These are phyloP conservation scores for Chelonus insularis DNA, from an alignment of 1,140 invertebrate species.

Conservation along the genomic window DNA sequence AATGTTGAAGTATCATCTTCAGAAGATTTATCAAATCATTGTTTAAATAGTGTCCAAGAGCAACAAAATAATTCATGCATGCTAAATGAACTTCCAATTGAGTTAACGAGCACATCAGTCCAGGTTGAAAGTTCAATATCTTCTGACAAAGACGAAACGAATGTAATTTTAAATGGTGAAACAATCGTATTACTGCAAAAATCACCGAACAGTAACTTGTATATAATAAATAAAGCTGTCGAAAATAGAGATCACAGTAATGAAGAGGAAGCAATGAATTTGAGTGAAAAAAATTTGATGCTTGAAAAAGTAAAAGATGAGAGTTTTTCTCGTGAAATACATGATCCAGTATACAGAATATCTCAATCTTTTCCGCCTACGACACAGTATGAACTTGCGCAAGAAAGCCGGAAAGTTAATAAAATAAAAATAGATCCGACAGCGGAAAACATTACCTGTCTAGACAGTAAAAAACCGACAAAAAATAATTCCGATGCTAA, in stretches of 20 bases:
- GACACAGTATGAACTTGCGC: not conserved
- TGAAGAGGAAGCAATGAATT: constrained; percentile 31
- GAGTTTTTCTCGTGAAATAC: constrained; percentile 17
- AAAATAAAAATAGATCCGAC: constrained; percentile 2
- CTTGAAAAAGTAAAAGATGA: constrained; percentile 5
- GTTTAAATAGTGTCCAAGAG: constrained; percentile 1
- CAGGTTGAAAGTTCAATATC: constrained; percentile 31
- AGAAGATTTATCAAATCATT: constrained; percentile 26
- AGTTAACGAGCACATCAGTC: not conserved
- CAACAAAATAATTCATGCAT: not conserved
- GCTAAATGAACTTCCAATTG: not conserved
- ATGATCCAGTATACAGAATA: constrained; percentile 15
- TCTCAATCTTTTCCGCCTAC: not conserved
- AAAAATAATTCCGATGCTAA: constrained; percentile 26
- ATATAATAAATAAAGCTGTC: constrained; percentile 56
- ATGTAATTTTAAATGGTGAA: constrained; percentile 56
- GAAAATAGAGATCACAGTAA: constrained; percentile 43
- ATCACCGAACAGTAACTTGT: constrained; percentile 57
- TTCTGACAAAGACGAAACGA: constrained; percentile 45
- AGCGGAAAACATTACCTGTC: not conserved
- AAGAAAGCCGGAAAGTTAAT: not conserved
- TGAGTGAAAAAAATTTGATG: constrained; percentile 5
- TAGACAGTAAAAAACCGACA: constrained; percentile 30
- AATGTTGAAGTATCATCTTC: constrained; percentile 48
- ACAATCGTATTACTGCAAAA: constrained; percentile 52